phyloP scores from a whole-genome alignment of 2,113 vertebrate species.

The Xyrauchen texanus region DNA sequence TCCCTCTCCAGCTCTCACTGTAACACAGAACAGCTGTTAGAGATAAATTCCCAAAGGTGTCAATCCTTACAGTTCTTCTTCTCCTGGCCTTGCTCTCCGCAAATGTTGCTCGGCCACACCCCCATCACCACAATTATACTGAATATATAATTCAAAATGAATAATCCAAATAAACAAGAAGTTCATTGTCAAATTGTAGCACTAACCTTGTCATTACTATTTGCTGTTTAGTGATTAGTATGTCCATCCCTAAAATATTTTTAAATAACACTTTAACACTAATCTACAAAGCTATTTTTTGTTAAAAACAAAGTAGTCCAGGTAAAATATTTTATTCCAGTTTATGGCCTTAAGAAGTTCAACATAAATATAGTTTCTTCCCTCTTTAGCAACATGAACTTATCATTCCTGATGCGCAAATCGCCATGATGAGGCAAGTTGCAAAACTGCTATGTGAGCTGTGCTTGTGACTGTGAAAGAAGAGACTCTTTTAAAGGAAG shows the following conservation, averaged over 20 bases:
- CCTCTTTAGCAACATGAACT: slow-evolving; percentile 11
- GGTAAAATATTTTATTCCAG: neutral
- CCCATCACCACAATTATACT: too few species aligned
- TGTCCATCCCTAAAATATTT: neutral
- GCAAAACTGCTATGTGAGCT: slow-evolving; percentile 10
- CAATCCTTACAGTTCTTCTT: too few species aligned
- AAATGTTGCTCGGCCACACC: too few species aligned
- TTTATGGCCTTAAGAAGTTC: neutral
- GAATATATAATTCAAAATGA: too few species aligned
- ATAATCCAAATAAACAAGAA: too few species aligned
- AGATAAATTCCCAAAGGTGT: too few species aligned
- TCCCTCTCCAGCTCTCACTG: too few species aligned
- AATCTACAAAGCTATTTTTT: neutral
- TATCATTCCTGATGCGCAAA: slow-evolving; percentile 10
- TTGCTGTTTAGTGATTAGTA: neutral
- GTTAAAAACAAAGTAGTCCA: neutral
- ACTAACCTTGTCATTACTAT: too few species aligned
- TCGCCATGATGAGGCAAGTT: neutral
- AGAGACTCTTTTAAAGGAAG: neutral
- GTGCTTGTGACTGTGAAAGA: neutral
- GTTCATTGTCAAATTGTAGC: too few species aligned
- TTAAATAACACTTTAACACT: neutral
- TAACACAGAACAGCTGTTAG: too few species aligned
- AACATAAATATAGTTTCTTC: slow-evolving; percentile 32
- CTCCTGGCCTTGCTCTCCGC: too few species aligned